Base-by-base conservation (phyloP, 2,888 invertebrate genomes). In the Teleiodes luculella region DNA sequence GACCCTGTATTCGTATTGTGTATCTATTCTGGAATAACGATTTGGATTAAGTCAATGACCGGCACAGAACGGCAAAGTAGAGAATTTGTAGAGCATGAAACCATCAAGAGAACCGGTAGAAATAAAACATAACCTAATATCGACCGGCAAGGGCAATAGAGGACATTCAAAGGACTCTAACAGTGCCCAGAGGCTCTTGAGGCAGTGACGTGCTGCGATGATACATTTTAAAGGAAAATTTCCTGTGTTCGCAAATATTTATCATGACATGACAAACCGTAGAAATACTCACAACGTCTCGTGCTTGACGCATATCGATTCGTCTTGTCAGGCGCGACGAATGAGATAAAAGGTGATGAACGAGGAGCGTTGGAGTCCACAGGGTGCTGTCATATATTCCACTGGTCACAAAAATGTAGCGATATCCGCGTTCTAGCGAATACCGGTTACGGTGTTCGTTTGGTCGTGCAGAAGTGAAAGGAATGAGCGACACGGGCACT, bases 221-320 rank as follows among this genome's bases (percentile, higher is more conserved):
- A 11, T 24, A 13, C n/a, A 33, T n/a, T 11, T 20, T 57, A 58
- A 60, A 57, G 73, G 69, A 70, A 74, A 70, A 63, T 51, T 70
- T 70, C 31, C 59, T 62, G 62, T 56, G 53, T 41, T 53, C 48
- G 60, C 71, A 77, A 83, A 84, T 79, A 83, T 82, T 82, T 81
- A 49, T 37, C 49, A 18, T 14, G 49, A 36, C 49, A 18, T 14
- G 49, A 36, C 24, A 37, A 49, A 68, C 63, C 53, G 62, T 66
- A 59, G 63, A 67, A 63, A 65, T 82, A 89, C 89, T 89, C 70
- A 89, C 89, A 65, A 84, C 74, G 75, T 89, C 88, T 79, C 87
- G 72, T 62, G 87, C 81, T 78, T 86, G 88, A 76, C 89, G 88
- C 89, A 89, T 89, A 87, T 89, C 86, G 89, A 86, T 86, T 84